Conservation (phyloP, 2,888 invertebrate species). For the Caenorhabditis afra region DNA sequence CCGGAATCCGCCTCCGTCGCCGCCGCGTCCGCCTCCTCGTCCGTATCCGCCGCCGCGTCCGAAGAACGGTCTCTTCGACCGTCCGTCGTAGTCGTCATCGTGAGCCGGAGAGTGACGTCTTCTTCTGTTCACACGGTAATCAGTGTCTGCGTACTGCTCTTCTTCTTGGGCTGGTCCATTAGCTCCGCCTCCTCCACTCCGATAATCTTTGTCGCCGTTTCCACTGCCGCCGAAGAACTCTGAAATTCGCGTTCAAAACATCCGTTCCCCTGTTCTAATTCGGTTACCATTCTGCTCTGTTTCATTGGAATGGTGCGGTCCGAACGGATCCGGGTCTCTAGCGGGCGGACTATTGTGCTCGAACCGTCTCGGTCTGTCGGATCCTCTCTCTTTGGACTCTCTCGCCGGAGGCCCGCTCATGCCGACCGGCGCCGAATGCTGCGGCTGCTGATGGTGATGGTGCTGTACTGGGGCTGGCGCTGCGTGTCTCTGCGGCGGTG, state of each 20-base stretch:
- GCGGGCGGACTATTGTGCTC: slow-evolving; percentile 33
- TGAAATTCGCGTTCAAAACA: background rate
- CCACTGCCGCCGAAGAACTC: too few relatives aligned
- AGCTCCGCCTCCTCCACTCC: background rate
- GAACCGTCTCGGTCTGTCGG: slow-evolving; percentile 14
- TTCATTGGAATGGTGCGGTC: slow-evolving; percentile 38
- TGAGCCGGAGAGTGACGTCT: slow-evolving; percentile 57
- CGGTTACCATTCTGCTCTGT: slow-evolving; percentile 30
- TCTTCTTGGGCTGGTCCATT: slow-evolving; percentile 31
- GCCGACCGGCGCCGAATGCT: background rate
- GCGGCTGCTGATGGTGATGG: slow-evolving; percentile 7
- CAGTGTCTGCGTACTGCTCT: slow-evolving; percentile 43
- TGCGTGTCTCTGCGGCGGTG: background rate
- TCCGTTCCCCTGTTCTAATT: background rate
- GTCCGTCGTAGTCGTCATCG: slow-evolving; percentile 54
- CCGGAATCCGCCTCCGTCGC: slow-evolving; percentile 51
- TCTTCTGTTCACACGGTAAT: slow-evolving; percentile 48
- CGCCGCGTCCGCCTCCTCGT: slow-evolving; percentile 50
- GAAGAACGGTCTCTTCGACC: slow-evolving; percentile 45
- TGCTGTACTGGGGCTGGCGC: background rate
- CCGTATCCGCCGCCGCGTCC: slow-evolving; percentile 39
- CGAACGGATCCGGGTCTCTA: slow-evolving; percentile 54
- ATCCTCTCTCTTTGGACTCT: slow-evolving; percentile 10
- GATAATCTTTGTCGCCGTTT: background rate
- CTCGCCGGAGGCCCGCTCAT: slow-evolving; percentile 1